Conservation (phyloP, 2,888 invertebrate species). For the Lacanobia wlatinum region DNA sequence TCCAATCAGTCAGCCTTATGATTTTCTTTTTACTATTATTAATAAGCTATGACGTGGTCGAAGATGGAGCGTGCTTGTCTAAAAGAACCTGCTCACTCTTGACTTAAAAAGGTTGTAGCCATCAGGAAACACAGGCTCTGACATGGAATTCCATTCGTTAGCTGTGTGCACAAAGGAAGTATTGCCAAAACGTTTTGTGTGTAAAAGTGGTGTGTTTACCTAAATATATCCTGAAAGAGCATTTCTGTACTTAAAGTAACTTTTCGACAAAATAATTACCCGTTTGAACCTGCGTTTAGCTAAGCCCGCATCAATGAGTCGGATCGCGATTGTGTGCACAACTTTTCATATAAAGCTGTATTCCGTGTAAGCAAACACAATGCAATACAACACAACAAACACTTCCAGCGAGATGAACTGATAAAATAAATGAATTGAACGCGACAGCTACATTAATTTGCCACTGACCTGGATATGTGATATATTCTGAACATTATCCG, state of each 20-base stretch:
- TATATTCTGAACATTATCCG: conserved; percentile 49
- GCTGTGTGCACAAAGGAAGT: too few species aligned
- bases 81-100: too few species aligned
- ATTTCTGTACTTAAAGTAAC: neutral
- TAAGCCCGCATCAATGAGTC: neutral
- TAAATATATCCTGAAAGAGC: neutral
- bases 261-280: neutral
- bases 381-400: conserved; percentile 22
- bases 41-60: too few species aligned
- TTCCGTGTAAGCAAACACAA: conserved; percentile 17
- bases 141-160: too few species aligned
- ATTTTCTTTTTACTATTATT: too few species aligned
- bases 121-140: too few species aligned
- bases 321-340: neutral
- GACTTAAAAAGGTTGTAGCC: too few species aligned
- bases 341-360: conserved; percentile 16
- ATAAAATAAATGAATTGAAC: conserved; percentile 57
- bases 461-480: conserved; percentile 61
- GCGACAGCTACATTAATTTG: conserved; percentile 53
- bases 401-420: conserved; percentile 54
- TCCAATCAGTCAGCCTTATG: too few species aligned
- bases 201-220: neutral
- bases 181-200: too few species aligned
- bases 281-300: neutral
- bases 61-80: too few species aligned